phyloP scores from a whole-genome alignment of 2,797 vertebrate genomes.

The Silurus lanzhouensis region DNA sequence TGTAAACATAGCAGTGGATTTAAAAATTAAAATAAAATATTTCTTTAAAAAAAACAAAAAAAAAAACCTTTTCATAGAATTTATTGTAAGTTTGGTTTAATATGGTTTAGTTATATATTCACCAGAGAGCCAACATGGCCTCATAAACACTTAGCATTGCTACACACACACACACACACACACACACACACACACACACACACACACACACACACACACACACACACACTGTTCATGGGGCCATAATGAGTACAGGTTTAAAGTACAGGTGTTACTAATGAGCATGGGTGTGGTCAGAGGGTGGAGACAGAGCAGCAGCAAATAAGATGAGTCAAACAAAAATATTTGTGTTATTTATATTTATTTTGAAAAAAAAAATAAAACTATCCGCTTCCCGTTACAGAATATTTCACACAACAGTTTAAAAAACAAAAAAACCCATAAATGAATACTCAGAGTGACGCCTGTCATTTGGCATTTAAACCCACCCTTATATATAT shows the following conservation, averaged over 20 bases:
- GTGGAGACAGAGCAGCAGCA: too few species aligned
- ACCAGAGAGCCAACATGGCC: background rate
- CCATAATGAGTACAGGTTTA: background rate
- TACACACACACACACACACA: background rate
- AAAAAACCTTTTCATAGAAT: too few species aligned
- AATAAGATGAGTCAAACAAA: background rate
- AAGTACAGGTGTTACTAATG: background rate
- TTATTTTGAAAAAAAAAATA: conserved; percentile 60
- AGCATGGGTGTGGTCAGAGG: background rate
- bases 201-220: too few species aligned
- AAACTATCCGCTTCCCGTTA: conserved; percentile 63
- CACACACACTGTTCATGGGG: too few species aligned
- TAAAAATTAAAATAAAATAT: too few species aligned
- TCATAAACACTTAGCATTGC: background rate
- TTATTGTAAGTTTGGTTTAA: too few species aligned
- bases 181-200: too few species aligned
- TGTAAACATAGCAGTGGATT: too few species aligned
- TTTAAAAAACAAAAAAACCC: conserved; percentile 57
- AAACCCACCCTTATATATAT: background rate
- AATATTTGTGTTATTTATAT: background rate
- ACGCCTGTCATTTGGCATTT: conserved; percentile 22
- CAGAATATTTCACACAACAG: conserved; percentile 51
- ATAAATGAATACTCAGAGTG: conserved; percentile 7
- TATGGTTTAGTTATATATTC: too few species aligned
- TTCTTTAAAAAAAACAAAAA: too few species aligned